Percentiles rank a stretch among this genome's conserved stretches.
phyloP scores from a whole-genome alignment of 2,113 vertebrate species.

The Kryptolebias marmoratus region DNA sequence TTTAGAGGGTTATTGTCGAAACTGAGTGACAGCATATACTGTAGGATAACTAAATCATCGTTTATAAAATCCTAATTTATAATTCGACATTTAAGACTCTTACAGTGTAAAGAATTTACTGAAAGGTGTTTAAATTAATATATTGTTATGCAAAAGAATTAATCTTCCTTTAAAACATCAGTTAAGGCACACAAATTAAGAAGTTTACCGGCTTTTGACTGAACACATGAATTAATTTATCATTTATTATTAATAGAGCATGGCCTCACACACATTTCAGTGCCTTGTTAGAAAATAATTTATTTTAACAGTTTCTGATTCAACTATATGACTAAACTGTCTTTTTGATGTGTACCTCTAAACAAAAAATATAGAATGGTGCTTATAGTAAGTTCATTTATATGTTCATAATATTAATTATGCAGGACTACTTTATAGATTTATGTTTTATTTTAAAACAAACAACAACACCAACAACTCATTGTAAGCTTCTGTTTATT shows the following conservation, averaged over 20 bases:
- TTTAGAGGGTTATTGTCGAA: constrained; percentile 32
- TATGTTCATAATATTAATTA: not conserved
- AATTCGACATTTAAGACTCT: constrained; percentile 22
- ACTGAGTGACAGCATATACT: constrained; percentile 13
- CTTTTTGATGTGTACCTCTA: not conserved
- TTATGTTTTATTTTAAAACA: too few species aligned
- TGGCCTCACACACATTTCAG: not conserved
- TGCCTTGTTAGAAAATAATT: not conserved
- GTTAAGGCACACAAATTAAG: too few species aligned
- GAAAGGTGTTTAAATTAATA: too few species aligned
- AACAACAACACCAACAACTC: too few species aligned
- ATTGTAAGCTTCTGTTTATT: not conserved
- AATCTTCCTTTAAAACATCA: too few species aligned
- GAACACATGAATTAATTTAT: too few species aligned
- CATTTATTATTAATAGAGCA: too few species aligned
- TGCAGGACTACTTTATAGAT: not conserved
- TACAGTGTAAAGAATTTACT: too few species aligned
- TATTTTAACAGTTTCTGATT: constrained; percentile 13
- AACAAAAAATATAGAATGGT: not conserved
- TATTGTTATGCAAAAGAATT: too few species aligned
- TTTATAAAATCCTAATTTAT: constrained; percentile 41
- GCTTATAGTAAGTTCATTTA: not conserved
- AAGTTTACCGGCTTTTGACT: too few species aligned
- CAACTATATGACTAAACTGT: not conserved
- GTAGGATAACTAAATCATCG: constrained; percentile 24